A percentile compares a stretch with the other conserved stretches of the same genome.
These are phyloP conservation scores for Xylophagus ater DNA, from an alignment of 2,888 invertebrate species.

Conservation along the genomic window DNA sequence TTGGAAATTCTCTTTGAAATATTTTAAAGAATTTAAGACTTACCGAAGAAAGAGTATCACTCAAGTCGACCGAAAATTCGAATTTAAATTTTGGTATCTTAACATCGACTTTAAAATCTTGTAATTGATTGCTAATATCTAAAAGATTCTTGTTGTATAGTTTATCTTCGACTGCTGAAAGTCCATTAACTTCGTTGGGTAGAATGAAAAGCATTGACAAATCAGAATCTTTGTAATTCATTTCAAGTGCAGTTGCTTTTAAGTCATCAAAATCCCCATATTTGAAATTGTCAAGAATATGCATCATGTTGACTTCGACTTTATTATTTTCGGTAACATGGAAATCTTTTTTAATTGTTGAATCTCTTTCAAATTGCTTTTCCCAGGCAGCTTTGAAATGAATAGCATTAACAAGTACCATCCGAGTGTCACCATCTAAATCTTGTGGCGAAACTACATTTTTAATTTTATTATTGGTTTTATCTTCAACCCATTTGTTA, in stretches of 20 bases:
- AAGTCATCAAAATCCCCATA: slow-evolving; percentile 41
- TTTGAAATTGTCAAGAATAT: slow-evolving; percentile 38
- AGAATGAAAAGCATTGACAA: slow-evolving; percentile 65
- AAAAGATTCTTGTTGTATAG: slow-evolving; percentile 45
- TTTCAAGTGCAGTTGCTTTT: slow-evolving; percentile 50
- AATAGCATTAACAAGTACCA: slow-evolving; percentile 72
- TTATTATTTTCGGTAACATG: slow-evolving; percentile 42
- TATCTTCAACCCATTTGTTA: no score
- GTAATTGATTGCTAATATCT: slow-evolving; percentile 48
- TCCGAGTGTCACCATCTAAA: slow-evolving; percentile 45
- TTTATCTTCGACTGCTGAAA: slow-evolving; percentile 49
- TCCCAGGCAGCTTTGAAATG: slow-evolving; percentile 78
- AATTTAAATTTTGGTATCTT: slow-evolving; percentile 68
- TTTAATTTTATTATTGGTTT: slow-evolving; percentile 69
- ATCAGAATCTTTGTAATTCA: slow-evolving; percentile 58
- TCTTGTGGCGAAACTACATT: slow-evolving; percentile 54
- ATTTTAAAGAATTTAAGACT: slow-evolving; percentile 11
- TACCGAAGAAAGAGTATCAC: slow-evolving; percentile 38
- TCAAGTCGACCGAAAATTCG: slow-evolving; percentile 58
- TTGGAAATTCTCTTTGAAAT: no score
- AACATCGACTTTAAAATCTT: no score
- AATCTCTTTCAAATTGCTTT: slow-evolving; percentile 47
- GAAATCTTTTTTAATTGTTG: slow-evolving; percentile 54
- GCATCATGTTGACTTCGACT: slow-evolving; percentile 73
- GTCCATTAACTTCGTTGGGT: slow-evolving; percentile 55